phyloP scores from a whole-genome alignment of 2,113 vertebrate genomes.

The Phycodurus eques region DNA sequence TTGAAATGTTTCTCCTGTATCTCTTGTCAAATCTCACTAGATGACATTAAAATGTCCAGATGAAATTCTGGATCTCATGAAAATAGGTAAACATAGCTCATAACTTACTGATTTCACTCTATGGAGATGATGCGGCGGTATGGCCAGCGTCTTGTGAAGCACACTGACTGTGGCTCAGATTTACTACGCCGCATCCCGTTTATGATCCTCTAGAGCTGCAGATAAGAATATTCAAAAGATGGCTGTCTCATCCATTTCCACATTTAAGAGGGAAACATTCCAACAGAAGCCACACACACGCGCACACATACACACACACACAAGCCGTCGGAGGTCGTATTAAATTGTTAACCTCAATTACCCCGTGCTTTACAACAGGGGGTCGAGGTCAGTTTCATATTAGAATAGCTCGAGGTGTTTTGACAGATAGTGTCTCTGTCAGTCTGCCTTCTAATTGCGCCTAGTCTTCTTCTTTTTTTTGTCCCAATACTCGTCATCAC shows the following conservation, averaged over 20 bases:
- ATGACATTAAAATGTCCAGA: background rate
- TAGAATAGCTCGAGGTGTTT: constrained; percentile 45
- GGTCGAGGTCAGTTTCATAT: constrained; percentile 46
- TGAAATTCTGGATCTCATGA: background rate
- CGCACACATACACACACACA: background rate
- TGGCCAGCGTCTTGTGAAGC: constrained; percentile 8
- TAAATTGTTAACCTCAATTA: constrained; percentile 66
- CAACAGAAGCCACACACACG: constrained; percentile 16
- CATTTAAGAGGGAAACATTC: constrained; percentile 27
- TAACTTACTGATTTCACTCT: too few relatives aligned
- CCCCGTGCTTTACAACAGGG: constrained; percentile 36
- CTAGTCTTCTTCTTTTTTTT: background rate
- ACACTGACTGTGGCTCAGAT: constrained; percentile 8
- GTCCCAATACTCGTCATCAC: background rate
- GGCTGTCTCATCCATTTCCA: constrained; percentile 21
- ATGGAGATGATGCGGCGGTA: background rate
- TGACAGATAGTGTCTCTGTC: constrained; percentile 27
- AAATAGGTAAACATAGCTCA: too few relatives aligned
- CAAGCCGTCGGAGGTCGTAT: constrained; percentile 44
- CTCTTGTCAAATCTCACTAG: too few relatives aligned
- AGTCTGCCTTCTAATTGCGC: constrained; percentile 4
- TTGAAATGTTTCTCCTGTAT: too few relatives aligned
- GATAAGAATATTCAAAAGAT: constrained; percentile 54
- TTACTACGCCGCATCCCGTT: constrained; percentile 27
- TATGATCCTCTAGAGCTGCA: constrained; percentile 31